Base-by-base conservation (phyloP, 2,113 vertebrate genomes). In the Pseudorhombus dupliciocellatus region DNA sequence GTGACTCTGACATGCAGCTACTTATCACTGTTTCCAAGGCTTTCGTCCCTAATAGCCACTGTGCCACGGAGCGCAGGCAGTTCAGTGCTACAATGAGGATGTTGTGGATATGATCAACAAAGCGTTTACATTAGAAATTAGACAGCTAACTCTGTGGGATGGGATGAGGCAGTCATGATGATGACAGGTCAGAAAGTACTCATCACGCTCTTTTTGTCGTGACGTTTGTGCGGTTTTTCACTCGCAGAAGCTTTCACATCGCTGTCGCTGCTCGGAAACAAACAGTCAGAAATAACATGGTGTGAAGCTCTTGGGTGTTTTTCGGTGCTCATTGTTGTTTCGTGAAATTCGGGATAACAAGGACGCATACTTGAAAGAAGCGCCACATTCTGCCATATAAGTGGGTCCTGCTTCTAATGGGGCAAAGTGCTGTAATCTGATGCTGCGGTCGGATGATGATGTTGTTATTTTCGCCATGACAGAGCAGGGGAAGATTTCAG, bases 361-460 rank as follows among this genome's bases (percentile, higher is more conserved):
- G 16, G 10, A 31, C 16, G 18, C 7, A 54, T 16, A 12, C 14
- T 22, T 48, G 20, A 21, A 48, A n/a, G n/a, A 31, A 56, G 1
- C n/a, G 3, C 25, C 28, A 26, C 40, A 51, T 21, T 20, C 5
- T 22, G 24, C 37, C 69, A n/a, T 21, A 21, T 26, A 9, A 37
- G 48, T 0, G 7, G 10, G 18, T 31, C 31, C 31, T n/a, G 44
- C 28, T 28, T 73, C 31, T 64, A 64, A 58, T 64, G 25, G 53
- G 24, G 28, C 30, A 21, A 55, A 48, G 28, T 37, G 21, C 18
- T 61, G 18, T 50, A 52, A 21, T 66, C 20, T 75, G 46, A 75
- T 66, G 51, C n/a, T 66, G 20, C 40, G 42, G 61, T 71, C 30
- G 2, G 55, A 72, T 66, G 48, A 62, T 57, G 16, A 44, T 44